phyloP scores from a whole-genome alignment of 2,797 vertebrate species.

The Ctenopoma kingsleyae region DNA sequence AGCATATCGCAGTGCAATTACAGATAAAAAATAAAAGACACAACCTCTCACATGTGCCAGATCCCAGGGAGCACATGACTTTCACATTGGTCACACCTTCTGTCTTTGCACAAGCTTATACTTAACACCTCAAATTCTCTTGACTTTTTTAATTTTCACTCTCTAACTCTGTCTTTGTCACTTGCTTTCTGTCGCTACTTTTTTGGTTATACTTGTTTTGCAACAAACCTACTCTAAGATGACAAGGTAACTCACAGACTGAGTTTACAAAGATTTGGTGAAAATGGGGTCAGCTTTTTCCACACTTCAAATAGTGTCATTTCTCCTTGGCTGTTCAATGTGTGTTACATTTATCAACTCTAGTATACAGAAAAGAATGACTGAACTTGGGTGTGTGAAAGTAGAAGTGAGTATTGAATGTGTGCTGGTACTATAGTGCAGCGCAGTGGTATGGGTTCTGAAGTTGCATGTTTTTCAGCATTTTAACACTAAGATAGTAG shows the following conservation, averaged over 20 bases:
- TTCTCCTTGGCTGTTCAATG: slow-evolving; percentile 26
- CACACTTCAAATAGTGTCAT: background rate
- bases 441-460: slow-evolving; percentile 13
- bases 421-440: slow-evolving; percentile 14
- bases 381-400: slow-evolving; percentile 10
- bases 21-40: background rate
- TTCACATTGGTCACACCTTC: background rate
- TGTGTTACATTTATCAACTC: slow-evolving; percentile 39
- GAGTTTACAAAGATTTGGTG: slow-evolving; percentile 27
- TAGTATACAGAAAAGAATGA: slow-evolving; percentile 26
- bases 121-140: background rate
- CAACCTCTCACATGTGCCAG: background rate
- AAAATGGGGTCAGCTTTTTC: slow-evolving; percentile 41
- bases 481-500: background rate
- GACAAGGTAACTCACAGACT: slow-evolving; percentile 45
- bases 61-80: background rate
- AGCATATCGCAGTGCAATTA: background rate
- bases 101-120: background rate
- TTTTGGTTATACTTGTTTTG: background rate
- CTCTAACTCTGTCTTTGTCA: background rate
- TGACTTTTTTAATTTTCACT: background rate
- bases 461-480: slow-evolving; percentile 33
- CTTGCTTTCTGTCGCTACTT: background rate
- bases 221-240: slow-evolving; percentile 1
- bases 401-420: slow-evolving; percentile 25